Evolutionary conservation across 2,113 vertebrate species (phyloP).

Genomic region (Pseudopodoces humilis): DNA sequence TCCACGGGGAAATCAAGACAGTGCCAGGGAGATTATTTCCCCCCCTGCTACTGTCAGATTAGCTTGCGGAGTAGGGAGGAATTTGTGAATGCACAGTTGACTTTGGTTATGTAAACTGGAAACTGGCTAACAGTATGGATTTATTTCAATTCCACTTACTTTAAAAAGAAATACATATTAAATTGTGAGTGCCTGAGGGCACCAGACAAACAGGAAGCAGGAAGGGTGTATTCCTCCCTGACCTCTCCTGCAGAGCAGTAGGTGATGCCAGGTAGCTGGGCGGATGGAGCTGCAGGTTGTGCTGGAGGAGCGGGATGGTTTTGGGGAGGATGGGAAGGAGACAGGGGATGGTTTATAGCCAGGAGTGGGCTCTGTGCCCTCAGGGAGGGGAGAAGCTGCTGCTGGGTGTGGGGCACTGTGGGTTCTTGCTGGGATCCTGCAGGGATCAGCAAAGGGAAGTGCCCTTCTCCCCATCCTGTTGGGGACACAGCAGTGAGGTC

Average conservation of each 20-base stretch:
- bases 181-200: background rate
- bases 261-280: background rate
- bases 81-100: slow-evolving; percentile 52
- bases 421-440: background rate
- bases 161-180: slow-evolving; percentile 4
- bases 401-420: background rate
- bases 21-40: slow-evolving; percentile 30
- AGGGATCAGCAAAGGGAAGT: background rate
- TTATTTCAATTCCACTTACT: slow-evolving; percentile 48
- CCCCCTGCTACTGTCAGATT: background rate
- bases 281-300: background rate
- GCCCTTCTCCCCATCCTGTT: fast-evolving
- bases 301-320: background rate
- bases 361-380: fast-evolving
- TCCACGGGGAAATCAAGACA: background rate
- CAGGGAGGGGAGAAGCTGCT: background rate
- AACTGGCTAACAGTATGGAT: slow-evolving; percentile 5
- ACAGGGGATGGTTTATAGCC: background rate
- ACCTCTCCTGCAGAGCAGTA: background rate
- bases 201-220: background rate
- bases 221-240: background rate
- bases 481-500: fast-evolving
- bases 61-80: slow-evolving; percentile 14
- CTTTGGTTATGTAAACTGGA: slow-evolving; percentile 37
- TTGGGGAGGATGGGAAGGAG: background rate